Conservation (phyloP, 2,888 invertebrate genomes). For the Saturnia pavonia region DNA sequence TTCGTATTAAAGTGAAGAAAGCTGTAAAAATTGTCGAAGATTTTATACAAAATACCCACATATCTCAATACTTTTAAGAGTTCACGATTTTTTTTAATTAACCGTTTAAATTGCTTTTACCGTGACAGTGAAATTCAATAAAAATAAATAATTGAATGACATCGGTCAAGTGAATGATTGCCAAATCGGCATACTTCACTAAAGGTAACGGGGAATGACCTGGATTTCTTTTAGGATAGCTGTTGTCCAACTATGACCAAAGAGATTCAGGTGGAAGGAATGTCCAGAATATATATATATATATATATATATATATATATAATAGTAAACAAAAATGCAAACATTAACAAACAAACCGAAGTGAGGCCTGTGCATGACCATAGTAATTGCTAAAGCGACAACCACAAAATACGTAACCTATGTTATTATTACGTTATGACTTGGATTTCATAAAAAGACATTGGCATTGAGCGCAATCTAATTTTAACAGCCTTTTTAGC, state of each 20-base stretch:
- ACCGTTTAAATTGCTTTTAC: not conserved
- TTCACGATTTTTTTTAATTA: not conserved
- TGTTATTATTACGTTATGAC: conserved; percentile 24
- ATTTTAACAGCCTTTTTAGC: conserved; percentile 33
- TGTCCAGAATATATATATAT: not conserved
- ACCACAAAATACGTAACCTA: not conserved
- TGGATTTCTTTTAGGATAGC: not conserved
- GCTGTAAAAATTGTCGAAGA: not conserved
- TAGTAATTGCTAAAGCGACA: conserved; percentile 14
- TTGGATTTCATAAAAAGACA: conserved; percentile 47
- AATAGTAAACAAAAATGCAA: not conserved
- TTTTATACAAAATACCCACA: not conserved
- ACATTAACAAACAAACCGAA: not conserved
- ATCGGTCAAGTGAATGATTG: not conserved
- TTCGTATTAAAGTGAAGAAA: no score
- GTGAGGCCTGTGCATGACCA: not conserved
- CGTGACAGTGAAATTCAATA: not conserved
- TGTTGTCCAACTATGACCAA: not conserved
- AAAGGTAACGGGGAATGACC: not conserved
- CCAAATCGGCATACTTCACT: not conserved
- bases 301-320: not conserved
- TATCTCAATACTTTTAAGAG: not conserved
- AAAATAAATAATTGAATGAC: not conserved
- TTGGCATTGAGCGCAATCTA: conserved; percentile 49
- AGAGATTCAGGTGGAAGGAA: not conserved